phyloP scores from a whole-genome alignment of 2,797 vertebrate genomes.

The Myiothlypis chrysogaster region DNA sequence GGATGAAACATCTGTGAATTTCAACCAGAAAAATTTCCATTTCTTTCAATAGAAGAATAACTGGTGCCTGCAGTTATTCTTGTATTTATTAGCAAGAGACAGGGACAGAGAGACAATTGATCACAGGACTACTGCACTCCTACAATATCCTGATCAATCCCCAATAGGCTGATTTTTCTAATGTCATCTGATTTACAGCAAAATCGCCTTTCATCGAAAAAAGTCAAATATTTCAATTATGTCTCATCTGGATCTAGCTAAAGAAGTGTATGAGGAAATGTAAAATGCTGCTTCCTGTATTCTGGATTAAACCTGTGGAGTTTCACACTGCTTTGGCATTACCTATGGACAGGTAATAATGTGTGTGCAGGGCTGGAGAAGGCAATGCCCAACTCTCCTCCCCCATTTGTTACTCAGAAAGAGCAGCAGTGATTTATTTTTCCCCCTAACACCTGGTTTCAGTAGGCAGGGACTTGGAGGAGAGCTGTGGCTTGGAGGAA shows the following conservation, averaged over 20 bases:
- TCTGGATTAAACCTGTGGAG: neutral
- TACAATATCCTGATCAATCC: neutral
- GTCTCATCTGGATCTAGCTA: neutral
- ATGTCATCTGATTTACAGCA: neutral
- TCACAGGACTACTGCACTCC: neutral
- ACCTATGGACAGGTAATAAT: neutral
- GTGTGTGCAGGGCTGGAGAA: neutral
- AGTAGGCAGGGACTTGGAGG: neutral
- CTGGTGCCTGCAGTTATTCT: neutral
- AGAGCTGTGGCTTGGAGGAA: neutral
- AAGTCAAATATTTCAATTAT: neutral
- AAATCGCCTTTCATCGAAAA: neutral
- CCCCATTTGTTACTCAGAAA: neutral
- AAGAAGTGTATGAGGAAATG: neutral
- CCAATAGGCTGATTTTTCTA: neutral
- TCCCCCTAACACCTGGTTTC: neutral
- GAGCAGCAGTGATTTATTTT: neutral
- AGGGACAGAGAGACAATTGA: neutral
- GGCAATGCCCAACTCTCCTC: neutral
- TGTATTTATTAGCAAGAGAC: neutral
- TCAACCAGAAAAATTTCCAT: constrained; percentile 20
- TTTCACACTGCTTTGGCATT: neutral
- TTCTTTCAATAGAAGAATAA: neutral
- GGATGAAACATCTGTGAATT: neutral
- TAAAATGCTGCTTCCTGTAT: neutral